Conservation (phyloP, 1,140 invertebrate genomes). For the Sinonovacula constricta region DNA sequence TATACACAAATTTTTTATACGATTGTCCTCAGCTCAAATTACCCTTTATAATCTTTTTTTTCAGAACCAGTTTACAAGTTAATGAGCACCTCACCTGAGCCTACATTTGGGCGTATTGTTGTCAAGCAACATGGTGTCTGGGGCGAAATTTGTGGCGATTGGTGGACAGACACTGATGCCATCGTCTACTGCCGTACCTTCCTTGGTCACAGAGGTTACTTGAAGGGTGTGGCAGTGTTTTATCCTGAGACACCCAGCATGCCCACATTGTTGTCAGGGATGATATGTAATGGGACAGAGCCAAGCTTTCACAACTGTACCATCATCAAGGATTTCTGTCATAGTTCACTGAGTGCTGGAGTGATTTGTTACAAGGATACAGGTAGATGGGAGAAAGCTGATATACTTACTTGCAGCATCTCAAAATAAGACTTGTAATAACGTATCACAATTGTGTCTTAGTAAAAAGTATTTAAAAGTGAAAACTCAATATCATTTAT, state of each 20-base stretch:
- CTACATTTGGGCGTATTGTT: conserved; percentile 19
- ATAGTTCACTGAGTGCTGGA: conserved; percentile 5
- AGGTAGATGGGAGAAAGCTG: no score
- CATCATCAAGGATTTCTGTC: conserved; percentile 17
- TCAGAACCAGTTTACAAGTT: neutral
- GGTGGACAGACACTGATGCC: conserved; percentile 21
- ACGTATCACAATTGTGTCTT: no score
- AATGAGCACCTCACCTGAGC: neutral
- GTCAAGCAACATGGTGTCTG: conserved; percentile 10
- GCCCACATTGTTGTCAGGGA: conserved; percentile 15
- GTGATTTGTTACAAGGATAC: conserved; percentile 30
- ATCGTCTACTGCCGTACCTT: conserved; percentile 21
- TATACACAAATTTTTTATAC: no score
- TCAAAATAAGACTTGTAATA: no score
- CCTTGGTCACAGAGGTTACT: conserved; percentile 1
- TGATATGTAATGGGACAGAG: conserved; percentile 24
- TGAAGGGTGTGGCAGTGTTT: conserved; percentile 18
- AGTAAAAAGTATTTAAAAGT: no score
- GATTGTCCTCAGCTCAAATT: neutral
- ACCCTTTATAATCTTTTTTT: neutral
- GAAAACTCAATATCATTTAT: no score
- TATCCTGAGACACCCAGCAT: conserved; percentile 9
- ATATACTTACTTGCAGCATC: no score
- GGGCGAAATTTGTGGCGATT: conserved; percentile 18
- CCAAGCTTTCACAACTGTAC: conserved; percentile 2